Conservation (phyloP, 2,797 vertebrate species). For the Clarias platycephalus region DNA sequence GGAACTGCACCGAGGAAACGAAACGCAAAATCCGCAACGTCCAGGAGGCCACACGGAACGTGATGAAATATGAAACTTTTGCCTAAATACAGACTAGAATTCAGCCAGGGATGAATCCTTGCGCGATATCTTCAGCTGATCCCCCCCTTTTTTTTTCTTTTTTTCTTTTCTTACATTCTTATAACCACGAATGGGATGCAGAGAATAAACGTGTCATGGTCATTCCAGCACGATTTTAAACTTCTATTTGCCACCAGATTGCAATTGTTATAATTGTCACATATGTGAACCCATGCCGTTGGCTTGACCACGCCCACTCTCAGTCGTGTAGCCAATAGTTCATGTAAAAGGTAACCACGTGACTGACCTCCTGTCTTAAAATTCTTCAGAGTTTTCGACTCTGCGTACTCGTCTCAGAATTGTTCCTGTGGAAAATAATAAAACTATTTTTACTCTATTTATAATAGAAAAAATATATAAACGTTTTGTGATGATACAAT, state of each 20-base stretch:
- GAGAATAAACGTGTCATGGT: constrained; percentile 4
- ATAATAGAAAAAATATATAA: background rate
- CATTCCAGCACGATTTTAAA: constrained; percentile 72
- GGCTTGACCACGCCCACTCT: constrained; percentile 77
- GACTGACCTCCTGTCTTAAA: constrained; percentile 65
- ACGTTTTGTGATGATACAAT: background rate
- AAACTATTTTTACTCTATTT: background rate
- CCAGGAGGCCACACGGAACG: constrained; percentile 16
- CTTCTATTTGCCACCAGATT: constrained; percentile 86
- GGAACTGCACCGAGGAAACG: constrained; percentile 71
- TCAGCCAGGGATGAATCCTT: constrained; percentile 32
- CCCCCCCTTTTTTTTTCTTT: constrained; percentile 50
- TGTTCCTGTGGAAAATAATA: background rate
- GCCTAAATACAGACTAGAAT: constrained; percentile 27
- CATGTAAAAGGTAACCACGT: constrained; percentile 68
- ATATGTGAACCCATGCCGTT: constrained; percentile 89
- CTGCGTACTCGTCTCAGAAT: background rate
- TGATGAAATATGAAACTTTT: constrained; percentile 41
- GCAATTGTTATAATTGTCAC: constrained; percentile 99
- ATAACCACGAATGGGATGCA: constrained; percentile 24
- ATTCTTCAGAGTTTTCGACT: constrained; percentile 3
- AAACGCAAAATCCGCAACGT: constrained; percentile 60
- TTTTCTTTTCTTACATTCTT: constrained; percentile 57
- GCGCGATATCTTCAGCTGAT: constrained; percentile 41
- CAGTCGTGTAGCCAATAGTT: constrained; percentile 60